These are phyloP conservation scores for Hoplostethus mediterraneus DNA, from an alignment of 2,797 vertebrate genomes.

Conservation along the genomic window DNA sequence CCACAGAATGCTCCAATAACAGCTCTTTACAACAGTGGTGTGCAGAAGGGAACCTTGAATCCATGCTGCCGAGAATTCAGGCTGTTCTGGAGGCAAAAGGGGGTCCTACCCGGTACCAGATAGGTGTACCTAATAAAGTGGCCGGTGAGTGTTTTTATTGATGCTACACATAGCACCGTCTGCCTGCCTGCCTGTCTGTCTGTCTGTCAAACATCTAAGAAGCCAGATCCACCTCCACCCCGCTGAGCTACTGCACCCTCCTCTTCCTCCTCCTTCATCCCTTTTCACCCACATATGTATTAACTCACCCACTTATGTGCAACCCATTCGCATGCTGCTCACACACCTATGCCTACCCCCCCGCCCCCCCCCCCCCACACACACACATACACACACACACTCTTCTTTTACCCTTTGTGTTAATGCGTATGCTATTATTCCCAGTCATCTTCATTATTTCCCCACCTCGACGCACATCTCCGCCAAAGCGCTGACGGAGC, in stretches of 20 bases:
- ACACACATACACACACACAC: neutral
- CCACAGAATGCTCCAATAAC: too few species aligned
- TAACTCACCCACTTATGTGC: constrained; percentile 11
- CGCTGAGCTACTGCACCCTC: neutral
- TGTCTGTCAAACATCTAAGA: constrained; percentile 2
- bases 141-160: too few species aligned
- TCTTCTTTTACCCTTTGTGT: neutral
- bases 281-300: constrained; percentile 2
- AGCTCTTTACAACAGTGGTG: too few species aligned
- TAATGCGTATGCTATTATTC: neutral
- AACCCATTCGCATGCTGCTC: neutral
- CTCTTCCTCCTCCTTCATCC: constrained; percentile 1
- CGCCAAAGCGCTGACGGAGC: neutral
- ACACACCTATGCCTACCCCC: neutral
- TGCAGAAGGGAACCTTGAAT: too few species aligned
- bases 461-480: neutral
- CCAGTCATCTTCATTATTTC: neutral
- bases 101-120: too few species aligned
- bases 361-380: neutral
- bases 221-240: constrained; percentile 15
- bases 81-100: too few species aligned
- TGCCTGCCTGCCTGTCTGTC: neutral
- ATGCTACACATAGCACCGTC: neutral
- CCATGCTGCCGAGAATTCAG: too few species aligned
- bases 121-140: too few species aligned